Evolutionary conservation across 1,140 invertebrate genomes (phyloP).

Genomic region (Pseudomyrmex concolor): DNA sequence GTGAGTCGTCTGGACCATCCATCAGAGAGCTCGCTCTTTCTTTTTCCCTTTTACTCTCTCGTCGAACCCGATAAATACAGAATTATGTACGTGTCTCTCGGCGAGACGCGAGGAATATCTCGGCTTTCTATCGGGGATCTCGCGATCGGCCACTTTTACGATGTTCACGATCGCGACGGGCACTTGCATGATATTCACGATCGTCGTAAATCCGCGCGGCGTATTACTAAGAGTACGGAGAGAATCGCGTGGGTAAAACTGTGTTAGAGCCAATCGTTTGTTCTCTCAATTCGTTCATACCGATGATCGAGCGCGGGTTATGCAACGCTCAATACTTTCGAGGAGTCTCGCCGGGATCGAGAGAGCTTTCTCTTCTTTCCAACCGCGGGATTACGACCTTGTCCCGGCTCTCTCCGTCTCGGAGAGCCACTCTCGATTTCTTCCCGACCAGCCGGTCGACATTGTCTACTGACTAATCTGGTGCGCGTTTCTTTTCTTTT

Average conservation of each 20-base stretch:
- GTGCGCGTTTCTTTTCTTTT: conserved; percentile 25
- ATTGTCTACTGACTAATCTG: conserved; percentile 54
- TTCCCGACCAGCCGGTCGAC: conserved; percentile 62
- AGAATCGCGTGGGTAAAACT: not conserved
- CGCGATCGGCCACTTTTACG: not conserved
- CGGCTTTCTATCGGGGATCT: conserved; percentile 53
- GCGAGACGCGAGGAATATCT: conserved; percentile 36
- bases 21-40: conserved; percentile 3
- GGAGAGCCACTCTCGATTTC: conserved; percentile 72
- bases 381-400: conserved; percentile 73
- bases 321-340: conserved; percentile 65
- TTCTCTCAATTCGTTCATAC: not conserved
- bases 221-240: conserved; percentile 18
- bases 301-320: conserved; percentile 50
- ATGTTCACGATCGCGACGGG: conserved; percentile 25
- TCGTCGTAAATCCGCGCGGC: conserved; percentile 53
- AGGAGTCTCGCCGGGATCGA: conserved; percentile 25
- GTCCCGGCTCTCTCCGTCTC: conserved; percentile 63
- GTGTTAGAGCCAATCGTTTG: conserved; percentile 27
- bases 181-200: conserved; percentile 24
- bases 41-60: conserved; percentile 10
- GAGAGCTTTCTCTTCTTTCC: conserved; percentile 71
- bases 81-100: conserved; percentile 60
- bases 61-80: conserved; percentile 63
- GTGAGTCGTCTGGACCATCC: not conserved